Percentiles rank a stretch among this genome's conserved stretches.
Evolutionary conservation across 2,888 invertebrate species (phyloP).

Genomic region (Dryococelus australis): DNA sequence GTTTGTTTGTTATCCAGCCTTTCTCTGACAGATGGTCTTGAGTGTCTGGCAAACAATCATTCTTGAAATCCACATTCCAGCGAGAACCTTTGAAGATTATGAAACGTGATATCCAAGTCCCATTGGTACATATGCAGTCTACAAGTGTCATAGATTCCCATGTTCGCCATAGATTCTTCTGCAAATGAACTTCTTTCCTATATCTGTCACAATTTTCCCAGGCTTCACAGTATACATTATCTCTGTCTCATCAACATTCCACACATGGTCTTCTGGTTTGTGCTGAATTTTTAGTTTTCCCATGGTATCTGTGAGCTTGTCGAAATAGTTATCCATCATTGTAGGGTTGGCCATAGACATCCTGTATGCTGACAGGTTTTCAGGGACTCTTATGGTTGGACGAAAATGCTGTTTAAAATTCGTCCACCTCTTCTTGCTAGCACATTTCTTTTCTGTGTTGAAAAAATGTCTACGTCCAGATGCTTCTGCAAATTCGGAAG

Average conservation of each 20-base stretch:
- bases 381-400: conserved; percentile 23
- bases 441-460: conserved; percentile 4
- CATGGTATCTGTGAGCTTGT: conserved; percentile 12
- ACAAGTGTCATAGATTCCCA: conserved; percentile 24
- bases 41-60: conserved; percentile 48
- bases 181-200: conserved; percentile 30
- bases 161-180: conserved; percentile 26
- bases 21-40: conserved; percentile 43
- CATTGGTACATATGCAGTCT: conserved; percentile 29
- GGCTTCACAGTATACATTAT: conserved; percentile 28
- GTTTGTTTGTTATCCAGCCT: conserved; percentile 47
- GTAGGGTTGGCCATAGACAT: conserved; percentile 23
- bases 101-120: conserved; percentile 29
- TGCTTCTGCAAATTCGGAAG: conserved; percentile 18
- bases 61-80: conserved; percentile 43
- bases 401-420: too few species aligned
- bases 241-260: conserved; percentile 28
- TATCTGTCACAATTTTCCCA: conserved; percentile 27
- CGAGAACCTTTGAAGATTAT: conserved; percentile 36
- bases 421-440: conserved; percentile 30
- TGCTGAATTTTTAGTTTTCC: background rate
- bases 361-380: conserved; percentile 28
- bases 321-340: background rate
- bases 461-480: background rate
- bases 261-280: conserved; percentile 26